Conservation (phyloP, 2,888 invertebrate species). For the Aethes cnicana region DNA sequence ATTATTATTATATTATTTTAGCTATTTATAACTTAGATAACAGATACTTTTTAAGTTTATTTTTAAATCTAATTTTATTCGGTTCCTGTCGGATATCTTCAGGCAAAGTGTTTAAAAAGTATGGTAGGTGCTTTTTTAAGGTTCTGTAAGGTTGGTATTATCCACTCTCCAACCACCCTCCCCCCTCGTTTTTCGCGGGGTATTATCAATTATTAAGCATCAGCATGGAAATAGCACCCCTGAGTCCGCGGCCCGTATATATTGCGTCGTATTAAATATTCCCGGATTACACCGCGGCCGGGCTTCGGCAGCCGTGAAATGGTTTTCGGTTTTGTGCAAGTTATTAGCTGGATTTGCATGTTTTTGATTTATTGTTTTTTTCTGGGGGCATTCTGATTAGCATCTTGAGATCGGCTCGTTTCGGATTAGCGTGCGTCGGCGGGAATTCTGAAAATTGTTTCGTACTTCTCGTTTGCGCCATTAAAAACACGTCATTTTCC, state of each 20-base stretch:
- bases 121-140: too few relatives aligned
- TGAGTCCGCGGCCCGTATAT: constrained; percentile 69
- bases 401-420: constrained; percentile 15
- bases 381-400: constrained; percentile 30
- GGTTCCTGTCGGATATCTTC: too few relatives aligned
- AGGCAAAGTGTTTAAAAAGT: too few relatives aligned
- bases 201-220: constrained; percentile 83
- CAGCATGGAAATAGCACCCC: constrained; percentile 81
- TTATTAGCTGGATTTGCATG: constrained; percentile 81
- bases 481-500: too few relatives aligned
- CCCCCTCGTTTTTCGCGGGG: constrained; percentile 76
- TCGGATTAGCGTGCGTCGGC: background rate
- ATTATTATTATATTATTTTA: too few relatives aligned
- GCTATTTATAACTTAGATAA: too few relatives aligned
- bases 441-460: background rate
- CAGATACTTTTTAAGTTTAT: too few relatives aligned
- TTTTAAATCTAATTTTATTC: too few relatives aligned
- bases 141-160: constrained; percentile 42
- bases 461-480: too few relatives aligned
- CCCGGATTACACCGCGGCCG: constrained; percentile 58
- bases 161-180: constrained; percentile 49
- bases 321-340: constrained; percentile 81
- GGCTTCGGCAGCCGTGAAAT: constrained; percentile 75
- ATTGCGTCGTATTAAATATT: constrained; percentile 79
- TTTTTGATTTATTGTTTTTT: constrained; percentile 79